Percentiles rank a stretch among this genome's conserved stretches.
These are phyloP conservation scores for Acleris sparsana DNA, from an alignment of 2,888 invertebrate species.

Conservation along the genomic window DNA sequence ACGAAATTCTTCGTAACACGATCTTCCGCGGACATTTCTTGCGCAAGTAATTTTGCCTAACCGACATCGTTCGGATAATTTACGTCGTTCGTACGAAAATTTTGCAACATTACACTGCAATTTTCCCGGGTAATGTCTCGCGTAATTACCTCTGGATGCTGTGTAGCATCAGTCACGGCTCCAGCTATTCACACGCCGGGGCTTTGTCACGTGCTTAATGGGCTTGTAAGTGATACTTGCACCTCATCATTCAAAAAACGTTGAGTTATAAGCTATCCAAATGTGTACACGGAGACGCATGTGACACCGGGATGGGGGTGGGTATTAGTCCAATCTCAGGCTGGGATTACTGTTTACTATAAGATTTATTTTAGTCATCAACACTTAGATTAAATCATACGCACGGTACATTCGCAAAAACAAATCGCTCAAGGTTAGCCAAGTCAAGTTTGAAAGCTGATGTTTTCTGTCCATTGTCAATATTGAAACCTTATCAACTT, in stretches of 20 bases:
- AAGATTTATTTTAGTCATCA: neutral
- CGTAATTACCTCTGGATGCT: conserved; percentile 31
- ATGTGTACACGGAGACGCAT: neutral
- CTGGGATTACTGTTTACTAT: neutral
- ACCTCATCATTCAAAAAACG: conserved; percentile 30
- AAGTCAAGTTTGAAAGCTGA: neutral
- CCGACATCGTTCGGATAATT: conserved; percentile 37
- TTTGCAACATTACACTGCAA: conserved; percentile 37
- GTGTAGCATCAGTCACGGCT: conserved; percentile 32
- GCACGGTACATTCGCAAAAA: neutral
- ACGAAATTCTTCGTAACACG: conserved; percentile 2
- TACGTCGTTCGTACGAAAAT: conserved; percentile 37
- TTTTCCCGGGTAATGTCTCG: conserved; percentile 34
- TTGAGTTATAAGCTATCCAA: conserved; percentile 21
- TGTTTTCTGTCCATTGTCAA: too few species aligned
- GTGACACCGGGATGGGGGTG: neutral
- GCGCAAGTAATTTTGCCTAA: conserved; percentile 36
- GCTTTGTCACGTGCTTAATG: conserved; percentile 29
- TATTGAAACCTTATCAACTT: too few species aligned
- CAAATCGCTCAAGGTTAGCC: neutral
- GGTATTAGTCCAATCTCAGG: too few species aligned
- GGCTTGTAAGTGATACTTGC: conserved; percentile 28
- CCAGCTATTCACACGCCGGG: conserved; percentile 18
- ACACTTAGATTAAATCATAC: neutral
- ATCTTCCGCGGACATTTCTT: conserved; percentile 27